Base-by-base conservation (phyloP, 2,113 vertebrate genomes). In the Nerophis lumbriciformis region DNA sequence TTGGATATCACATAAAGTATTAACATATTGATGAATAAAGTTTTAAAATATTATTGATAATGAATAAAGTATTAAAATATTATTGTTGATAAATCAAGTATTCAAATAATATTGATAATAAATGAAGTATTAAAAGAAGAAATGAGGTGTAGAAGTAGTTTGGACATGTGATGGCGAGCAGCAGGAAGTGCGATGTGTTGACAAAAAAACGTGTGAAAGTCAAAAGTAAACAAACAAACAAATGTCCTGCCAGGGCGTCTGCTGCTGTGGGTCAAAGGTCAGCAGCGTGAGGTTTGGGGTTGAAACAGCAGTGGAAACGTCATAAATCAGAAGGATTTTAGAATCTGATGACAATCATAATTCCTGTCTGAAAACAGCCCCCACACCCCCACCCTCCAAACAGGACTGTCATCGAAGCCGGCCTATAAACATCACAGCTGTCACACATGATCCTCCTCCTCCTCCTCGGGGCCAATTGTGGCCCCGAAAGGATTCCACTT, bases 341-440 rank as follows among this genome's bases (percentile, higher is more conserved):
- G 90, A 92, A 92, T 93, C 89, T 92, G 93, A 92, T 90, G 91
- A 93, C 91, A 94, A 94, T 92, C 85, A 77, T 75, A 91, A 94
- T 92, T 92, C 88, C 88, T 91, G 86, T 87, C 87, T 90, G 81
- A 88, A 91, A 88, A 91, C 88, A 91, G 86, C 87, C 72, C 36
- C 15, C 11, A 52, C 73, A 12, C 13, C 58, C 28, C 28, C 28
- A 28, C 4, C 87, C 83, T 85, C 70, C 88, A 1, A 21, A 39
- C 55, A 6, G 55, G 55, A 93, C 85, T 94, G 90, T 95, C 91
- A 94, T 91, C 83, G 85, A 93, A 94, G 86, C 87, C 8, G 75
- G 83, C 81, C 87, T 90, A 92, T 94, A 92, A 94, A 95, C 94
- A 93, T 93, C 83, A 92, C 92, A 96, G 92, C 92, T 95, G 93